Percentiles rank a stretch among this genome's conserved stretches.
Evolutionary conservation across 2,797 vertebrate species (phyloP).

Genomic region (Bucorvus abyssinicus): DNA sequence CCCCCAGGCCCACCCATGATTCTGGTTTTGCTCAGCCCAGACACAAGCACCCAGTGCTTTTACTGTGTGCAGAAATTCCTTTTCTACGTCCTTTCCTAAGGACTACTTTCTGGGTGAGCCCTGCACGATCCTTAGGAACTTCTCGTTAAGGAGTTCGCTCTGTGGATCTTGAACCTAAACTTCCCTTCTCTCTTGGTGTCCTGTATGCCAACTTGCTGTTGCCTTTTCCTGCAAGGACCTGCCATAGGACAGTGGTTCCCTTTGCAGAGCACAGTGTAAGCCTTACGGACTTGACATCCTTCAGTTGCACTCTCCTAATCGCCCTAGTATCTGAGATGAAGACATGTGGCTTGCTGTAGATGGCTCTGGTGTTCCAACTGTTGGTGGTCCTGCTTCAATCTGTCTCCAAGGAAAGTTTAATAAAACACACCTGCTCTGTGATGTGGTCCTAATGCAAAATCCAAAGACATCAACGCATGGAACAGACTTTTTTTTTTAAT

Average conservation of each 20-base stretch:
- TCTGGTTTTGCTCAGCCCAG: background rate
- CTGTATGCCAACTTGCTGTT: background rate
- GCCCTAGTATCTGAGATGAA: accelerated
- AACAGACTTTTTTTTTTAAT: background rate
- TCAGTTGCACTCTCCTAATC: background rate
- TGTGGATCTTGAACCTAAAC: background rate
- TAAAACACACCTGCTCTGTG: background rate
- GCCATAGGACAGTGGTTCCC: background rate
- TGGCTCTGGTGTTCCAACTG: background rate
- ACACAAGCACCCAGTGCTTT: background rate
- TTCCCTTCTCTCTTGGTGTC: background rate
- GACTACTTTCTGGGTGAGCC: background rate
- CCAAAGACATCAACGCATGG: background rate
- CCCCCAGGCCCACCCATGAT: background rate
- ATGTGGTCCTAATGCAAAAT: background rate
- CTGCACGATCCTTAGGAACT: background rate
- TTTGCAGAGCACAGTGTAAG: background rate
- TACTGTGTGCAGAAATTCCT: background rate
- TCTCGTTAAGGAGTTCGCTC: background rate
- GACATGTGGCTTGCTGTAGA: background rate
- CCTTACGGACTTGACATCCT: background rate
- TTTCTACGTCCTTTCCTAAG: background rate
- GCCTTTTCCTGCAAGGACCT: background rate
- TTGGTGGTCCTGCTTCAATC: background rate
- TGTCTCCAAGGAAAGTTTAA: background rate